A percentile compares a stretch with the other conserved stretches of the same genome.
phyloP scores from a whole-genome alignment of 2,888 invertebrate genomes.

The Linnaemya tessellans region DNA sequence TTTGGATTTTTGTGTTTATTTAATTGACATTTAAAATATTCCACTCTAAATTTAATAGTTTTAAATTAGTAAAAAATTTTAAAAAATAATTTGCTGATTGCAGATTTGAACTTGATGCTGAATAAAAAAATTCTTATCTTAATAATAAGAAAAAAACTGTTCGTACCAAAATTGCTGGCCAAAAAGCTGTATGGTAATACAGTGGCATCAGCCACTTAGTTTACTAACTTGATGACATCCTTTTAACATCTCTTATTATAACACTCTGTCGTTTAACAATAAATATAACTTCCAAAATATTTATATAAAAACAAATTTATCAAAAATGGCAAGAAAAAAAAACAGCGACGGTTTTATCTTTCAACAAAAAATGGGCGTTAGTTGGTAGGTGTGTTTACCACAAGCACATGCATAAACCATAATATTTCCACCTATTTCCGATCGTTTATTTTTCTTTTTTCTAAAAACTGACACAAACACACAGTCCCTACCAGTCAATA shows the following conservation, averaged over 20 bases:
- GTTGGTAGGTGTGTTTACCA: conserved; percentile 56
- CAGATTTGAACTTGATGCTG: too few relatives aligned
- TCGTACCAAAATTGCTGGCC: too few relatives aligned
- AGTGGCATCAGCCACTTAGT: too few relatives aligned
- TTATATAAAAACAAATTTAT: conserved; percentile 21
- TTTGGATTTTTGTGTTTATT: too few relatives aligned
- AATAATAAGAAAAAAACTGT: too few relatives aligned
- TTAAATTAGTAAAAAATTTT: too few relatives aligned
- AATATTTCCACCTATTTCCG: conserved; percentile 83
- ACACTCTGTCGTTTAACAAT: conserved; percentile 1
- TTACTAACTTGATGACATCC: too few relatives aligned
- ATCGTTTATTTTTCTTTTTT: conserved; percentile 49
- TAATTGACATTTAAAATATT: too few relatives aligned
- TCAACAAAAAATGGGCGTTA: conserved; percentile 63
- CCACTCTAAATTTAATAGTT: too few relatives aligned
- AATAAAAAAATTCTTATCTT: too few relatives aligned
- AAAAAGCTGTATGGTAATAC: too few relatives aligned
- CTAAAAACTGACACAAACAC: conserved; percentile 53
- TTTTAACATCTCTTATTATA: background rate
- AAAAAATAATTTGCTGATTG: too few relatives aligned
- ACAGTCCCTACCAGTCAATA: conserved; percentile 67
- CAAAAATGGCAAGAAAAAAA: background rate
- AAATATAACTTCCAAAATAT: conserved; percentile 41
- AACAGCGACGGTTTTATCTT: conserved; percentile 56
- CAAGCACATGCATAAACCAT: conserved; percentile 80